A percentile compares a stretch with the other conserved stretches of the same genome.
Conservation (phyloP, 2,113 vertebrate species). For the Hiodon alosoides region DNA sequence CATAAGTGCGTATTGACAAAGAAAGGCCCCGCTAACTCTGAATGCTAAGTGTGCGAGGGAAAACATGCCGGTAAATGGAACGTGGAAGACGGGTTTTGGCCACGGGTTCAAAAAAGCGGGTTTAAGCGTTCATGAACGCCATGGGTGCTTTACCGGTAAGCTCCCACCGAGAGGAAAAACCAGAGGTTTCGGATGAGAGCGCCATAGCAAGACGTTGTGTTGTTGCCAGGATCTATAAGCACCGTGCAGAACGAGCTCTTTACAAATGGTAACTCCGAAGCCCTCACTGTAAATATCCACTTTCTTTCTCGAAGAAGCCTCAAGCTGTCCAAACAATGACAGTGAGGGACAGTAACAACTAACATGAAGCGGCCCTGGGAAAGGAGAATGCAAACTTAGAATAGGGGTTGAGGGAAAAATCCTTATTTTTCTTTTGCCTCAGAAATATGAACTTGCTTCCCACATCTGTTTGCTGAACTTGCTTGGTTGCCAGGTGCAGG, state of each 20-base stretch:
- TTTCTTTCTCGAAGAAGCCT: slow-evolving; percentile 60
- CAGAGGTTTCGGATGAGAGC: neutral
- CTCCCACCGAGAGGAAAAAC: neutral
- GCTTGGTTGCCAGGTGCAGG: slow-evolving; percentile 60
- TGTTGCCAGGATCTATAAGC: neutral
- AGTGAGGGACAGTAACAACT: slow-evolving; percentile 63
- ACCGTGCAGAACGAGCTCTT: slow-evolving; percentile 17
- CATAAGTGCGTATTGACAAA: too few species aligned
- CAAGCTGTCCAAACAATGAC: slow-evolving; percentile 88
- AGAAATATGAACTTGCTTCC: slow-evolving; percentile 70
- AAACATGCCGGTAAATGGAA: neutral
- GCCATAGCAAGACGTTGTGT: neutral
- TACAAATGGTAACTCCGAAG: slow-evolving; percentile 43
- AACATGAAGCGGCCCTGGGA: slow-evolving; percentile 77
- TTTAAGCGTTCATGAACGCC: neutral
- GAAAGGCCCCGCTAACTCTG: neutral
- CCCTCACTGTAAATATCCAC: slow-evolving; percentile 61
- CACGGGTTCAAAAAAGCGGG: neutral
- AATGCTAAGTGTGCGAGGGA: neutral
- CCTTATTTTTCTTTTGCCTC: slow-evolving; percentile 70
- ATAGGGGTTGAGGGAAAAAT: slow-evolving; percentile 60
- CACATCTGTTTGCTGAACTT: slow-evolving; percentile 69
- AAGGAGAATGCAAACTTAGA: slow-evolving; percentile 62
- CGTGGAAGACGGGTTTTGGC: too few species aligned
- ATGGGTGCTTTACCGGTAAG: neutral